Evolutionary conservation across 2,888 invertebrate genomes (phyloP).

Genomic region (Ophion ventricosus): DNA sequence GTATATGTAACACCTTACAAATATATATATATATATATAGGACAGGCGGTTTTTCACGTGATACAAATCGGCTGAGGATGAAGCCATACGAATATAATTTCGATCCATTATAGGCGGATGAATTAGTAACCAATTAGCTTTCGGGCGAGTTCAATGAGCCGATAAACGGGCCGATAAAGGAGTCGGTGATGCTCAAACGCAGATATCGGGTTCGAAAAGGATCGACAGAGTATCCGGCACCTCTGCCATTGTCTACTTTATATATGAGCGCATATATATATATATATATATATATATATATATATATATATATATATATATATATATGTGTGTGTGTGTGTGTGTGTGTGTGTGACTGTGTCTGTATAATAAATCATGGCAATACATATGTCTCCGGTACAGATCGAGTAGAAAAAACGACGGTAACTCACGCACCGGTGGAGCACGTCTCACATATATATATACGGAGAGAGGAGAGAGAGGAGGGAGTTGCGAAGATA

Average conservation of each 20-base stretch:
- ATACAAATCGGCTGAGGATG: slow-evolving; percentile 44
- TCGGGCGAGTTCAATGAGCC: slow-evolving; percentile 57
- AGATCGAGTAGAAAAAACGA: slow-evolving; percentile 15
- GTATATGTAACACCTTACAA: neutral
- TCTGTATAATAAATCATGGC: neutral
- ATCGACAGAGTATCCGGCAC: slow-evolving; percentile 34
- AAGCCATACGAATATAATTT: slow-evolving; percentile 39
- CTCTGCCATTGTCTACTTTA: slow-evolving; percentile 24
- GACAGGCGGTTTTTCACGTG: slow-evolving; percentile 1
- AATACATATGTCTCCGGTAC: slow-evolving; percentile 3
- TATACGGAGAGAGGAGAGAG: neutral
- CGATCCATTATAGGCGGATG: slow-evolving; percentile 43
- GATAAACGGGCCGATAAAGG: slow-evolving; percentile 58
- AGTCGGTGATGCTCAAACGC: slow-evolving; percentile 48
- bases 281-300: neutral
- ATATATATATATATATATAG: slow-evolving; percentile 4
- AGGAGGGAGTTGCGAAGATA: slow-evolving; percentile 14
- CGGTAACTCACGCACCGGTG: slow-evolving; percentile 19
- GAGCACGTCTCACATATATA: neutral
- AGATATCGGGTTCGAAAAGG: slow-evolving; percentile 28
- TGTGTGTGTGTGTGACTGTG: neutral
- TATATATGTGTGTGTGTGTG: neutral
- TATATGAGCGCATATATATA: neutral
- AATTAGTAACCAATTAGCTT: slow-evolving; percentile 62
- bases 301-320: neutral